A percentile compares a stretch with the other conserved stretches of the same genome.
phyloP scores from a whole-genome alignment of 2,888 invertebrate species.

The Pristionchus arcanus region DNA sequence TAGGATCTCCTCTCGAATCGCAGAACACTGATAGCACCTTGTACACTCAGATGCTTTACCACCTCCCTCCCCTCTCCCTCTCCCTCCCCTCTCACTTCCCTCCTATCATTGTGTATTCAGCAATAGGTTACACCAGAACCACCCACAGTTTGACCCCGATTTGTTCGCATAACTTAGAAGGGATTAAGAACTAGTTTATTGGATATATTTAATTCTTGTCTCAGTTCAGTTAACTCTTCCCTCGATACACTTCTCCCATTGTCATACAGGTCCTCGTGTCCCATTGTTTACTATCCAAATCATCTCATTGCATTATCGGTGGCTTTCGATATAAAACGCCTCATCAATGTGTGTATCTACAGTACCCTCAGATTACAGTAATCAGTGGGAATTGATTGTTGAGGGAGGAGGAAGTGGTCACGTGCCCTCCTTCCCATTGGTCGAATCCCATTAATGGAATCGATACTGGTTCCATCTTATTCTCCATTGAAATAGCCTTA shows the following conservation, averaged over 20 bases:
- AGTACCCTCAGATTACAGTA: no score
- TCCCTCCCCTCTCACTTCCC: background rate
- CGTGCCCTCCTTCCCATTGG: conserved; percentile 10
- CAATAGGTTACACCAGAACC: background rate
- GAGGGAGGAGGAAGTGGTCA: background rate
- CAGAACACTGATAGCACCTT: conserved; percentile 12
- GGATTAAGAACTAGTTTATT: background rate
- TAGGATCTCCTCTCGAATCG: conserved; percentile 12
- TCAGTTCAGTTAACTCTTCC: background rate
- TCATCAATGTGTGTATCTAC: background rate
- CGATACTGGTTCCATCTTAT: conserved; percentile 17
- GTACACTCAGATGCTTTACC: conserved; percentile 38
- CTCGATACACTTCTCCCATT: conserved; percentile 9
- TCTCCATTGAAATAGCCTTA: conserved; percentile 3
- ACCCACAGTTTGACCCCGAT: background rate
- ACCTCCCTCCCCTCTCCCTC: background rate
- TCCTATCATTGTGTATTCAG: conserved; percentile 16
- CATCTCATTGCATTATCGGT: conserved; percentile 45
- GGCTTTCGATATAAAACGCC: conserved; percentile 44
- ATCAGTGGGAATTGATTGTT: no score
- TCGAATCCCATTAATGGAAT: conserved; percentile 20
- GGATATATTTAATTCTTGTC: background rate
- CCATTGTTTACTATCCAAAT: conserved; percentile 35
- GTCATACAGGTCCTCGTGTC: conserved; percentile 52
- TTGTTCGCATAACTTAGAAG: background rate